These are phyloP conservation scores for Hypomecis punctinalis DNA, from an alignment of 2,888 invertebrate species.

Conservation along the genomic window DNA sequence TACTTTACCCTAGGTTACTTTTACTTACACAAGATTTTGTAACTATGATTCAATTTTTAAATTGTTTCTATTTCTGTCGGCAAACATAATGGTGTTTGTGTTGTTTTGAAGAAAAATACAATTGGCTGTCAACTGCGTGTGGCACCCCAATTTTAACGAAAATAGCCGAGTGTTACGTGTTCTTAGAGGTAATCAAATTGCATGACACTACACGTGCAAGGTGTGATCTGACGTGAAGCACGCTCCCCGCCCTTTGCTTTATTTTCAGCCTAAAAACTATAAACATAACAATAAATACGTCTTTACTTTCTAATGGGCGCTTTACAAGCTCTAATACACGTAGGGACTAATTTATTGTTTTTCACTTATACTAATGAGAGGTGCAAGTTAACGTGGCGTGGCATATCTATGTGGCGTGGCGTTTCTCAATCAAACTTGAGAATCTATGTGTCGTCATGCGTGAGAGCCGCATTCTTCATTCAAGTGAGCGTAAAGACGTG, in stretches of 20 bases:
- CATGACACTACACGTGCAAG: constrained; percentile 78
- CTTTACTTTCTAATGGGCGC: constrained; percentile 62
- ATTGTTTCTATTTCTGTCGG: constrained; percentile 40
- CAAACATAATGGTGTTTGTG: constrained; percentile 39
- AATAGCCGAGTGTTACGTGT: constrained; percentile 61
- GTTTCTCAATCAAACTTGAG: constrained; percentile 28
- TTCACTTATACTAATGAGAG: constrained; percentile 43
- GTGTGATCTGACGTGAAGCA: constrained; percentile 76
- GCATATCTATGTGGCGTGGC: constrained; percentile 20
- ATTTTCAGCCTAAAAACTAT: constrained; percentile 70
- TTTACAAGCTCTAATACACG: constrained; percentile 53
- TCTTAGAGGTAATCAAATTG: constrained; percentile 71
- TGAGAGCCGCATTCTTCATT: constrained; percentile 26
- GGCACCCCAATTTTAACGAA: constrained; percentile 58
- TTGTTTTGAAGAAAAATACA: constrained; percentile 47
- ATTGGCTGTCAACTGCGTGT: constrained; percentile 45
- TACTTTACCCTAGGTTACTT: constrained; percentile 24
- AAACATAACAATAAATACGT: constrained; percentile 69
- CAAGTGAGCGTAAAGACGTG: constrained; percentile 17
- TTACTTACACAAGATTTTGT: constrained; percentile 6
- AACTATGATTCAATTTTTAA: constrained; percentile 8
- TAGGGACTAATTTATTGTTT: constrained; percentile 48
- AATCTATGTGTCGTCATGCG: constrained; percentile 17
- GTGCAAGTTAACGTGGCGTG: constrained; percentile 35
- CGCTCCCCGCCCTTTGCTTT: constrained; percentile 67